Conservation (phyloP, 1,140 invertebrate species). For the Cydia fagiglandana region DNA sequence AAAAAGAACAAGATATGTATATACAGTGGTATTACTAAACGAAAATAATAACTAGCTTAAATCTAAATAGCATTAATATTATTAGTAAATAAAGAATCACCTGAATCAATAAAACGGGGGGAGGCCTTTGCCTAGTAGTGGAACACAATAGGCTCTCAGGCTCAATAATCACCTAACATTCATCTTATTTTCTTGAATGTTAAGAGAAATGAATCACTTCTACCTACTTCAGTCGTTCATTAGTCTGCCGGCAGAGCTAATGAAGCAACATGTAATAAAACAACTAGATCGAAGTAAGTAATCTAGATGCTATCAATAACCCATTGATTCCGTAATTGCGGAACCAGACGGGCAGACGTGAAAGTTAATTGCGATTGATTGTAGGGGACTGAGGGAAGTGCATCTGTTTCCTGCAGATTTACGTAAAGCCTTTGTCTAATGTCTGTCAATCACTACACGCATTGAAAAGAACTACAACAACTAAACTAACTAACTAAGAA, state of each 20-base stretch:
- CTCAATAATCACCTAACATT: background rate
- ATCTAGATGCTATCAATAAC: conserved; percentile 20
- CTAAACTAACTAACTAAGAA: no score
- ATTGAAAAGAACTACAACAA: background rate
- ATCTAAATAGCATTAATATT: no score
- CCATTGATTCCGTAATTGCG: conserved; percentile 20
- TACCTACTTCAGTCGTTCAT: background rate
- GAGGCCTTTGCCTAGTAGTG: no score
- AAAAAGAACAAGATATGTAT: no score
- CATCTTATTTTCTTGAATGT: background rate
- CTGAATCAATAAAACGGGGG: no score
- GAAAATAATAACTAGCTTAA: no score
- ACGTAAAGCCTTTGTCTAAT: conserved; percentile 17
- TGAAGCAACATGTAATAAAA: conserved; percentile 15
- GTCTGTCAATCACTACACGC: background rate
- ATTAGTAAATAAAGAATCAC: no score
- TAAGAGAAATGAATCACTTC: background rate
- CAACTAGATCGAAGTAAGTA: conserved; percentile 20
- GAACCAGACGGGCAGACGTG: conserved; percentile 3
- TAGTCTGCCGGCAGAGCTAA: background rate
- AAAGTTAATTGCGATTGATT: conserved; percentile 25
- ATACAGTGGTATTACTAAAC: no score
- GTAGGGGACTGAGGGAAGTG: conserved; percentile 2
- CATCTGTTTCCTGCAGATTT: conserved; percentile 11
- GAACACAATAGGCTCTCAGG: no score